Evolutionary conservation across 2,797 vertebrate species (phyloP).

Genomic region (Acrossocheilus wenchowensis): DNA sequence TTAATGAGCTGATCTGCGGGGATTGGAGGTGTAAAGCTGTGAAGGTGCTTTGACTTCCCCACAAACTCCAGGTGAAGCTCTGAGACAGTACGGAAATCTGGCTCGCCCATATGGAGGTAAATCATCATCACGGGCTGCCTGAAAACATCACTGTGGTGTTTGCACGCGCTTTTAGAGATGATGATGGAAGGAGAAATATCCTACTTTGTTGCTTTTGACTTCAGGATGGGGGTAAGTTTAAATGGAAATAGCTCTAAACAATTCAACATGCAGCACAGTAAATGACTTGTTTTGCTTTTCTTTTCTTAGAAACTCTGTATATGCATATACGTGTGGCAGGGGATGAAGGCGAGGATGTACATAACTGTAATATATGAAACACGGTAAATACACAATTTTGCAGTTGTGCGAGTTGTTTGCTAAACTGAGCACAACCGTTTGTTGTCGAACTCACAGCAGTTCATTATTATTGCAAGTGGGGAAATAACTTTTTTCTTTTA

Average conservation of each 20-base stretch:
- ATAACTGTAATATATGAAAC: constrained; percentile 24
- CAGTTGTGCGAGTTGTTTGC: constrained; percentile 4
- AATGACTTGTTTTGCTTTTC: neutral
- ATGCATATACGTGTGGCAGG: constrained; percentile 8
- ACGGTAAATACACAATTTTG: constrained; percentile 5
- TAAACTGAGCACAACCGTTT: constrained; percentile 3
- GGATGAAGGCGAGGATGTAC: constrained; percentile 19
- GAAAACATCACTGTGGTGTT: neutral
- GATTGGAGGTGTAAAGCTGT: constrained; percentile 58
- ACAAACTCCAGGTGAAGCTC: constrained; percentile 57
- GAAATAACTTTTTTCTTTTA: constrained; percentile 17
- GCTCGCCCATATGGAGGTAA: constrained; percentile 9
- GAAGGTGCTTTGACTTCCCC: constrained; percentile 69
- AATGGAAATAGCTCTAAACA: neutral
- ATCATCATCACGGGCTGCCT: neutral
- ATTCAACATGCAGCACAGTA: neutral
- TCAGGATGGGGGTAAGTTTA: constrained; percentile 31
- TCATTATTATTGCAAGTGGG: constrained; percentile 19
- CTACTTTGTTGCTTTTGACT: neutral
- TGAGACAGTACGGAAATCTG: neutral
- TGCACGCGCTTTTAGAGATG: neutral
- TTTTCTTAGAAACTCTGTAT: constrained; percentile 3
- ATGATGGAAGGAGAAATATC: neutral
- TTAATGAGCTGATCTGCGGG: constrained; percentile 63
- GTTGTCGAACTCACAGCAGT: neutral